Evolutionary conservation across 2,888 invertebrate species (phyloP), one percentile per base, ranked within the genome.

Genomic region (Drosophila glabriapex): DNA sequence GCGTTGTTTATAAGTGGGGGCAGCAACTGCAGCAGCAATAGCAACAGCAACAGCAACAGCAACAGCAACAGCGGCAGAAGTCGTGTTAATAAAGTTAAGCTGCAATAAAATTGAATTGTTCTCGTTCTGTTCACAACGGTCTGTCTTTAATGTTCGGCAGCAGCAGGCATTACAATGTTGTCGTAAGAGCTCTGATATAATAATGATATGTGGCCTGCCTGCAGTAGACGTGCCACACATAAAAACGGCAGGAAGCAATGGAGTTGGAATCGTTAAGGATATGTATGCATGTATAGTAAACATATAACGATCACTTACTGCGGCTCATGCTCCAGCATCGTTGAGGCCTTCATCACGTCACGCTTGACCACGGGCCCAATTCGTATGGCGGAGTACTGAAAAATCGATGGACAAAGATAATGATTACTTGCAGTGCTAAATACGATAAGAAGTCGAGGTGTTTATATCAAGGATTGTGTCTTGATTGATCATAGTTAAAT

Each of bases 271-370:
- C 49, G 41, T 69, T 69, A 49, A 70, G 25, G 41, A 39, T 35
- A 52, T 52, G 16, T 25, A 46, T 46, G 25, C 4, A 25, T 46
- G 25, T 46, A 16, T 25, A 12, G 46, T 46, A 25, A 25, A 25
- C 29, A 33, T 49, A 64, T 65, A 37, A 31, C 25, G 52, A 58
- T 41, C 92, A 96, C 96, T 96, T 93, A 98, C 96, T 98, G 97
- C 71, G 97, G 96, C 92, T 99, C 99, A 94, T 99, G 99, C 93
- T 99, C 99, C 94, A 99, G 94, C 99, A 99, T 99, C 82, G 97
- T 98, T n/a, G 99, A 99, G 28, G 99, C 99, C 93, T 98, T 99
- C 98, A 99, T 99, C 52, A 99, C 99, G 94, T 99, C 99, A 93
- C 98, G 97, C 94, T 98, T 99, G 89, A 99, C 99, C 64, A 99